These are phyloP conservation scores for Anthopleura xanthogrammica DNA, from an alignment of 92 coral and sea anemone species.

Conservation along the genomic window DNA sequence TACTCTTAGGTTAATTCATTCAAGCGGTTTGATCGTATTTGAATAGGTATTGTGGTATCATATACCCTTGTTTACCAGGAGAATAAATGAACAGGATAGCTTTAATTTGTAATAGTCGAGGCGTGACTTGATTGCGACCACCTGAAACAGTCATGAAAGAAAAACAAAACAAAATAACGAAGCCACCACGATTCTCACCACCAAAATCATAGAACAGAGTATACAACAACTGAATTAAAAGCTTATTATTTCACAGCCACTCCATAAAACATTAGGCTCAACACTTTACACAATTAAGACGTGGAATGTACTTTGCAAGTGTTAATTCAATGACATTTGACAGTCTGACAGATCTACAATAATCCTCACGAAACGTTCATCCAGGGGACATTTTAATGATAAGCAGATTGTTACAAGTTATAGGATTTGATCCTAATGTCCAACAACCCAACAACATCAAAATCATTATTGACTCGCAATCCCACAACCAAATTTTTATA, in stretches of 20 bases:
- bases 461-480: background rate
- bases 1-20: slow-evolving; percentile 20
- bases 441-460: background rate
- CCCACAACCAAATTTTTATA: background rate
- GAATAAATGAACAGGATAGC: slow-evolving; percentile 70
- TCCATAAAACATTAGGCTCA: slow-evolving; percentile 24
- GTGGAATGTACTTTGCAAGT: slow-evolving; percentile 28
- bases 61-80: slow-evolving; percentile 84
- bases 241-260: slow-evolving; percentile 23
- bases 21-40: slow-evolving; percentile 56
- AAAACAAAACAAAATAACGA: background rate
- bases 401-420: background rate
- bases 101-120: slow-evolving; percentile 75
- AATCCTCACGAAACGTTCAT: slow-evolving; percentile 31
- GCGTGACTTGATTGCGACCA: slow-evolving; percentile 55
- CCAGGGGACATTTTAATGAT: slow-evolving; percentile 9
- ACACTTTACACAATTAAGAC: slow-evolving; percentile 23
- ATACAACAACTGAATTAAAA: background rate
- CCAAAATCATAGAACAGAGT: background rate
- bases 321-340: slow-evolving; percentile 40
- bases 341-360: slow-evolving; percentile 24
- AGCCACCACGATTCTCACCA: background rate
- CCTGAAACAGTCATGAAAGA: slow-evolving; percentile 1
- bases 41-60: slow-evolving; percentile 74
- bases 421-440: background rate